These are phyloP conservation scores for Aplidium turbinatum DNA, from an alignment of 23 tunicate genomes.

Conservation along the genomic window DNA sequence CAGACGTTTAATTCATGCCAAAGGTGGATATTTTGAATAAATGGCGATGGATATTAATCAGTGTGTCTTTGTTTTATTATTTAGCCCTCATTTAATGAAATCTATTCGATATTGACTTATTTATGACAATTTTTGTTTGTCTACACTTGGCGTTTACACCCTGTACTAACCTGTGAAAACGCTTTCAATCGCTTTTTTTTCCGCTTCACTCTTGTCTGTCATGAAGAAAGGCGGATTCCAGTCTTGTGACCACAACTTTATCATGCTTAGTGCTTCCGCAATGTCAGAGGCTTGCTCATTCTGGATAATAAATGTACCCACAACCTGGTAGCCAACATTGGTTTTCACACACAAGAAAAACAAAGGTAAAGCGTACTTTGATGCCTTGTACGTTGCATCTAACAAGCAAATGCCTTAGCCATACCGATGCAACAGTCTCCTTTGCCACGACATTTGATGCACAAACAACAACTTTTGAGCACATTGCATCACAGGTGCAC, in stretches of 20 bases:
- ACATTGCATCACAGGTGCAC: not conserved
- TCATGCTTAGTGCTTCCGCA: constrained; percentile 20
- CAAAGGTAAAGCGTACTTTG: constrained; percentile 35
- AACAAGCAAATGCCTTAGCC: constrained; percentile 37
- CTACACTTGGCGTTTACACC: too few relatives aligned
- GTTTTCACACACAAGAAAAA: constrained; percentile 45
- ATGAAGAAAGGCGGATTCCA: constrained; percentile 36
- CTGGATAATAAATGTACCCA: constrained; percentile 10
- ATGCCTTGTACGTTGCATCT: constrained; percentile 44
- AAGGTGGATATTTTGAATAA: too few relatives aligned
- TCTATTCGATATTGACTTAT: too few relatives aligned
- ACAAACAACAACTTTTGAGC: constrained; percentile 22
- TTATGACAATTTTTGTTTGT: too few relatives aligned
- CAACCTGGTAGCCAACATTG: constrained; percentile 31
- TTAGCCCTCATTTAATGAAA: too few relatives aligned
- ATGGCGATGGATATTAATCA: too few relatives aligned
- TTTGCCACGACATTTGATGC: constrained; percentile 43
- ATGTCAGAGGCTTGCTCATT: constrained; percentile 17
- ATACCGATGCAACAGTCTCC: constrained; percentile 19
- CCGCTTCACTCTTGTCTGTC: constrained; percentile 43
- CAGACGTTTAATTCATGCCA: too few relatives aligned
- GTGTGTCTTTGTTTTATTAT: too few relatives aligned
- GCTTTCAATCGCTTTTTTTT: constrained; percentile 23
- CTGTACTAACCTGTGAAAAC: too few relatives aligned
- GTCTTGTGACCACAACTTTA: constrained; percentile 25